Percentiles rank a stretch among this genome's conserved stretches.
Evolutionary conservation across 2,888 invertebrate genomes (phyloP).

Genomic region (Rhamphomyia laevipes): DNA sequence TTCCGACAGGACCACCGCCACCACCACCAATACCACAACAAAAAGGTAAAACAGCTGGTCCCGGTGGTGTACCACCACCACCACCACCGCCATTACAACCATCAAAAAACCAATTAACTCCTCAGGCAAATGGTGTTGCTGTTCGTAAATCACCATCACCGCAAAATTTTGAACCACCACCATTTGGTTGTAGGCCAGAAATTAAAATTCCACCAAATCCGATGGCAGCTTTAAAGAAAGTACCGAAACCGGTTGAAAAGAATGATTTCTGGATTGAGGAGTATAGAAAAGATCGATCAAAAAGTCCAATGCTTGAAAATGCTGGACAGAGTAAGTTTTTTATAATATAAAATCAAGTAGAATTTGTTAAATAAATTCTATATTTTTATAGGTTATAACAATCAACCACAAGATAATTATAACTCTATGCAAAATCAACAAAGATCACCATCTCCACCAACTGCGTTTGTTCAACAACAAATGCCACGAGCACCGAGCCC

Average conservation of each 20-base stretch:
- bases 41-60: constrained; percentile 16
- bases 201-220: constrained; percentile 65
- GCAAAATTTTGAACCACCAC: constrained; percentile 40
- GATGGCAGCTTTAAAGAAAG: constrained; percentile 55
- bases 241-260: constrained; percentile 55
- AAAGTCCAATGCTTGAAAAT: constrained; percentile 33
- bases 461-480: constrained; percentile 19
- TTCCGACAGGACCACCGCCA: constrained; percentile 39
- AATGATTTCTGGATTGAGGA: constrained; percentile 47
- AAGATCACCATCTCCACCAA: constrained; percentile 6
- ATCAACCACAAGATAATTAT: constrained; percentile 8
- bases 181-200: constrained; percentile 52
- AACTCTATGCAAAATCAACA: background rate
- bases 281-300: constrained; percentile 40
- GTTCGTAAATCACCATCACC: constrained; percentile 40
- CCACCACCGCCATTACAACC: constrained; percentile 41
- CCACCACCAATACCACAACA: constrained; percentile 29
- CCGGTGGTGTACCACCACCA: constrained; percentile 27
- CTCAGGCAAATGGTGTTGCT: constrained; percentile 43
- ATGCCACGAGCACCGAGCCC: constrained; percentile 16
- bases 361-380: background rate
- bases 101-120: constrained; percentile 34
- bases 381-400: background rate
- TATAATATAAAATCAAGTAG: background rate
- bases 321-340: constrained; percentile 2